Percentiles rank a stretch among this genome's conserved stretches.
Conservation (phyloP, 2,888 invertebrate genomes). For the Xylocampa areola region DNA sequence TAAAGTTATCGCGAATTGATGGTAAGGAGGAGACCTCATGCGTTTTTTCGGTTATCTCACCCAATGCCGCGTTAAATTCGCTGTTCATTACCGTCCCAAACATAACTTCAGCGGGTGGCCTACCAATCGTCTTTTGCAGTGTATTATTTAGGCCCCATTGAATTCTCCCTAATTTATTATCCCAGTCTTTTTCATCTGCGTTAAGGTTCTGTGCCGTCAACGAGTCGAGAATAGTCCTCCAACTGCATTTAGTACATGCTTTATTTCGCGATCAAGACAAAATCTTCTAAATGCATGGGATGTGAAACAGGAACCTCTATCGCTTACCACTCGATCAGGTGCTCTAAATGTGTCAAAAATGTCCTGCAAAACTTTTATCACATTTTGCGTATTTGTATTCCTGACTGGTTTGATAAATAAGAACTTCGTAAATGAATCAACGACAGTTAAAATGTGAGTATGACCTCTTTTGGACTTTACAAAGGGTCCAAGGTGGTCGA, state of each 20-base stretch:
- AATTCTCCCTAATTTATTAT: slow-evolving; percentile 8
- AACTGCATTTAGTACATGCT: slow-evolving; percentile 14
- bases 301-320: too few relatives aligned
- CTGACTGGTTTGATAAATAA: too few relatives aligned
- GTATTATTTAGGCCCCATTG: slow-evolving; percentile 28
- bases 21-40: slow-evolving; percentile 33
- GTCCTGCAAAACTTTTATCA: too few relatives aligned
- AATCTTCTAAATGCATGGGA: slow-evolving; percentile 14
- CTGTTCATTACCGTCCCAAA: slow-evolving; percentile 17
- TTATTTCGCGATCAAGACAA: slow-evolving; percentile 10
- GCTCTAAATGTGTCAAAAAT: too few relatives aligned
- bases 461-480: too few relatives aligned
- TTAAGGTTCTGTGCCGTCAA: slow-evolving; percentile 11
- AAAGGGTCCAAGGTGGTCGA: too few relatives aligned
- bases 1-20: slow-evolving; percentile 22
- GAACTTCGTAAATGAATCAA: too few relatives aligned
- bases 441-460: too few relatives aligned
- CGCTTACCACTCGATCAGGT: too few relatives aligned
- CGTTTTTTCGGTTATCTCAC: background rate
- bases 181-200: slow-evolving; percentile 15
- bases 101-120: slow-evolving; percentile 17
- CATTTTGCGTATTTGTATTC: too few relatives aligned
- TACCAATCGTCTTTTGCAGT: slow-evolving; percentile 13
- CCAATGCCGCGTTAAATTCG: slow-evolving; percentile 5
- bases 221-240: slow-evolving; percentile 18